Evolutionary conservation across 2,888 invertebrate species (phyloP), one percentile per base, ranked within the genome.

Genomic region (Xylota segnis): DNA sequence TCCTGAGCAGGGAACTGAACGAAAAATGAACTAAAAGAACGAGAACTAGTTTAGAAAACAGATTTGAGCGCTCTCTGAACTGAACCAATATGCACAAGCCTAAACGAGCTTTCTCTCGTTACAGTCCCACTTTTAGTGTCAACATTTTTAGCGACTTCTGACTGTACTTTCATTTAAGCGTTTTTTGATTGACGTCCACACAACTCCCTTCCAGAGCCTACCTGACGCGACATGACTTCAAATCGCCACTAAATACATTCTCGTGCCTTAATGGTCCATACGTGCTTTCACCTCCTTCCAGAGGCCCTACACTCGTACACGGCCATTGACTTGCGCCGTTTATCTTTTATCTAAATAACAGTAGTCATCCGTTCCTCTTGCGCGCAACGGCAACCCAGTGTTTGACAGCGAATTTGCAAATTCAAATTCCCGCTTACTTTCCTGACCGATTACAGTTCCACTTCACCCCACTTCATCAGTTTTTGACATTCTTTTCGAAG

Each of bases 401-500:
- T 7, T 29, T 29, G 2, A 10, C n/a, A 58, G 12, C 6, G 14
- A 61, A 61, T 45, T 43, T 61, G 61, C 45, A 16, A 45, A 45
- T 29, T 34, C 45, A 29, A 63, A 63, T 29, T 50, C n/a, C 29
- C 16, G 6, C 29, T 61, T 7, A 14, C n/a, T 54, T 56, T 52
- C 6, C 37, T 40, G 66, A 54, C 66, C 52, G 66, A 52, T 66
- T 52, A 56, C 32, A 14, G 29, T 43, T 45, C 27, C 29, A 52
- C 72, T 61, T 40, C 40, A 52, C 40, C 72, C 40, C 61, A 32
- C 61, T 52, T 52, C 52, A 61, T 61, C 52, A 52, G 40, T 16
- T 72, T 59, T 61, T 72, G 50, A 27, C 59, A 72, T 61, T 50
- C 43, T 47, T 47, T n/a, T 12, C 58, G 0, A 27, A 75, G 65